phyloP scores from a whole-genome alignment of 1,140 invertebrate species.

The Lithobius niger region DNA sequence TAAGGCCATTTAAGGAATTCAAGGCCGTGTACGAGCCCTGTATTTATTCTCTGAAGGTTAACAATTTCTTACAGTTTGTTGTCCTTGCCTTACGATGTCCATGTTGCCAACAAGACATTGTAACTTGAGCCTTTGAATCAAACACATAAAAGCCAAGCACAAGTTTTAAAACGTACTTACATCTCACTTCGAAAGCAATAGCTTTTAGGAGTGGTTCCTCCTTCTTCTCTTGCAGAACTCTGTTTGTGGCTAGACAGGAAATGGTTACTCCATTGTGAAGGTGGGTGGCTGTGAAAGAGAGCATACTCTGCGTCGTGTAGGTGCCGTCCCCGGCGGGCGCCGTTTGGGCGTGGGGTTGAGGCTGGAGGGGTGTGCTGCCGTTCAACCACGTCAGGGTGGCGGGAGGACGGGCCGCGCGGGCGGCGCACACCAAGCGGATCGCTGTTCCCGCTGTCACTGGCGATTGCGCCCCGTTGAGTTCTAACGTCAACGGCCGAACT shows the following conservation, averaged over 20 bases:
- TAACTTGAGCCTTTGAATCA: too few species aligned
- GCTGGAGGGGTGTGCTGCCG: slow-evolving; percentile 38
- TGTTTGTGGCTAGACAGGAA: slow-evolving; percentile 64
- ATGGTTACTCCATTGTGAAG: slow-evolving; percentile 66
- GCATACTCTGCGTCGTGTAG: slow-evolving; percentile 56
- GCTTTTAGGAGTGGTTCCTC: slow-evolving; percentile 54
- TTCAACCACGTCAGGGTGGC: slow-evolving; percentile 75
- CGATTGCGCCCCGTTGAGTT: slow-evolving; percentile 21
- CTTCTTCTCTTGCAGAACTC: slow-evolving; percentile 53
- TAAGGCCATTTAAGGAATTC: too few species aligned
- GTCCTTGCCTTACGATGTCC: too few species aligned
- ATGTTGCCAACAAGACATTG: too few species aligned
- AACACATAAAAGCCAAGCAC: too few species aligned
- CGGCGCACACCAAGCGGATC: slow-evolving; percentile 57
- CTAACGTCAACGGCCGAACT: background rate
- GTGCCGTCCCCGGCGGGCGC: slow-evolving; percentile 37
- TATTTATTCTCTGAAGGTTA: too few species aligned
- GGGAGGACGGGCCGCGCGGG: slow-evolving; percentile 60
- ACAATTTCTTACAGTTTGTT: too few species aligned
- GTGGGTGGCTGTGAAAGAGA: slow-evolving; percentile 60
- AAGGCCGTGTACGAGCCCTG: too few species aligned
- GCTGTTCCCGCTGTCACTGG: slow-evolving; percentile 61
- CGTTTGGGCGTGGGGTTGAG: slow-evolving; percentile 7
- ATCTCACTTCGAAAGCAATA: slow-evolving; percentile 59
- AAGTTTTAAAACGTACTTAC: too few species aligned